phyloP scores from a whole-genome alignment of 2,888 invertebrate species.

The Folsomia candida region DNA sequence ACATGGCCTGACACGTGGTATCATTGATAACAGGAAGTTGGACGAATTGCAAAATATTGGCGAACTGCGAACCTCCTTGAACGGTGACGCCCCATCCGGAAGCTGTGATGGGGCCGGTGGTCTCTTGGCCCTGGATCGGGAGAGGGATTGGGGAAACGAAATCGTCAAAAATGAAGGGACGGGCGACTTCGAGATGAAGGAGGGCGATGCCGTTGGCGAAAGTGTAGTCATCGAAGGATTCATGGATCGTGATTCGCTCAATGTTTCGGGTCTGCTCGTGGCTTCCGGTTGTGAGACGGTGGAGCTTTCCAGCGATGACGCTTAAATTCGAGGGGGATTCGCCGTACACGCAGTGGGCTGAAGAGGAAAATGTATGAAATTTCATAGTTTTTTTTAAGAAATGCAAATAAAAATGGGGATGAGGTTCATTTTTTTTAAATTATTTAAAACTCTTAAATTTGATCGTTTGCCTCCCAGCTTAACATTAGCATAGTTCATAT shows the following conservation, averaged over 20 bases:
- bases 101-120: neutral
- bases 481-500: too few species aligned
- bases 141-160: too few species aligned
- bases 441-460: too few species aligned
- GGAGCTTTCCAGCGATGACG: conserved; percentile 12
- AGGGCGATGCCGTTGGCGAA: conserved; percentile 15
- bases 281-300: neutral
- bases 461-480: too few species aligned
- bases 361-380: too few species aligned
- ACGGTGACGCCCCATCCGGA: conserved; percentile 15
- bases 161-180: too few species aligned
- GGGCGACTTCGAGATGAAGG: neutral
- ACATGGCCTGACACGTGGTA: neutral
- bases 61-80: conserved; percentile 1
- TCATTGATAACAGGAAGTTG: conserved; percentile 7
- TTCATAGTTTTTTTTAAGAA: too few species aligned
- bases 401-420: too few species aligned
- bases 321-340: neutral
- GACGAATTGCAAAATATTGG: conserved; percentile 10
- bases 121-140: neutral
- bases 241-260: conserved; percentile 25
- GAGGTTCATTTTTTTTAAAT: too few species aligned
- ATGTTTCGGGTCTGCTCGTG: conserved; percentile 6
- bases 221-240: conserved; percentile 23
- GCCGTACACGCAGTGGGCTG: neutral